A percentile compares a stretch with the other conserved stretches of the same genome.
These are phyloP conservation scores for Pseudocheirus occidentalis DNA, from an alignment of 2,797 vertebrate species.

Conservation along the genomic window DNA sequence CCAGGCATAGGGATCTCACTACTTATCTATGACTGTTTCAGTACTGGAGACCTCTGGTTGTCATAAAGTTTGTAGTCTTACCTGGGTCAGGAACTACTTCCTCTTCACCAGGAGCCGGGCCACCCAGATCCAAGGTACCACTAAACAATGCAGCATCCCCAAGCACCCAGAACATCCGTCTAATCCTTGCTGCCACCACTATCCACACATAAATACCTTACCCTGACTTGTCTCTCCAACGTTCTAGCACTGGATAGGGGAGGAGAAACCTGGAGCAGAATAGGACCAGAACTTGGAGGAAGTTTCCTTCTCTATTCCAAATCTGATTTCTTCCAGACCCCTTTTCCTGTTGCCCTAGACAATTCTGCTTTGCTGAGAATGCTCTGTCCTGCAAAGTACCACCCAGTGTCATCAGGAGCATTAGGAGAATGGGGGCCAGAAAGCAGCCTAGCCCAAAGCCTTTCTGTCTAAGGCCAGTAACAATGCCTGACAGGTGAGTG, in stretches of 20 bases:
- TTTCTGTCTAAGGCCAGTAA: background rate
- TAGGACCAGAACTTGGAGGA: background rate
- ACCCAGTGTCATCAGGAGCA: background rate
- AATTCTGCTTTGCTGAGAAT: background rate
- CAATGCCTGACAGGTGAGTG: background rate
- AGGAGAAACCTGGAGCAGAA: background rate
- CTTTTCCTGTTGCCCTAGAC: background rate
- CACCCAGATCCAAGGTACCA: background rate
- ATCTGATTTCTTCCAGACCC: background rate
- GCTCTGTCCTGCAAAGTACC: background rate
- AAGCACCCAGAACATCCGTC: background rate
- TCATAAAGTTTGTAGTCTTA: background rate
- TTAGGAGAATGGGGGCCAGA: background rate
- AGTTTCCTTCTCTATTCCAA: background rate
- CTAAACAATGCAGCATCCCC: background rate
- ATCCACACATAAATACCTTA: background rate
- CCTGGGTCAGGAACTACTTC: background rate
- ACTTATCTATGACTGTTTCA: background rate
- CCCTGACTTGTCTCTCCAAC: background rate
- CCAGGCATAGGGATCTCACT: conserved; percentile 20
- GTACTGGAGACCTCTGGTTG: background rate
- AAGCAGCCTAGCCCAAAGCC: background rate
- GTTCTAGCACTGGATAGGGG: background rate
- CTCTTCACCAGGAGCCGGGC: background rate
- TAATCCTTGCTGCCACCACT: background rate